Evolutionary conservation across 2,797 vertebrate genomes (phyloP).

Genomic region (Telmatherina bonti): DNA sequence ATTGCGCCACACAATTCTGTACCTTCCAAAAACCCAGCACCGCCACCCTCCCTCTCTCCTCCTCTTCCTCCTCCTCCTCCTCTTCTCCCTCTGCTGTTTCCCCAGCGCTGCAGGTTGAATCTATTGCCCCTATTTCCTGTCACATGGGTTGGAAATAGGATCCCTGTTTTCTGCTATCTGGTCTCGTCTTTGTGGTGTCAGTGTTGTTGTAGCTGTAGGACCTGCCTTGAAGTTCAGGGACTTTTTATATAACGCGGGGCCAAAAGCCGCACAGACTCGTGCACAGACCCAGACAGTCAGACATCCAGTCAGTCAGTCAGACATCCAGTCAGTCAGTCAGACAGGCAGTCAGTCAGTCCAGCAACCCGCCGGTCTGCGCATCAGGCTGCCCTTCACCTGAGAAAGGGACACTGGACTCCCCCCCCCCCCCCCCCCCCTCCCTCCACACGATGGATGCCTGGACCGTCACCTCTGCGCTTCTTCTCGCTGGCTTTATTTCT

Average conservation of each 20-base stretch:
- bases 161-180: conserved; percentile 82
- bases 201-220: conserved; percentile 57
- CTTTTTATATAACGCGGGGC: conserved; percentile 60
- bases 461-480: conserved; percentile 68
- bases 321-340: conserved; percentile 4
- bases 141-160: conserved; percentile 91
- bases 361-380: conserved; percentile 50
- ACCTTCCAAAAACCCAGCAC: conserved; percentile 36
- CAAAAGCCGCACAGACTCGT: conserved; percentile 31
- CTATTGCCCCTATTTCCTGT: conserved; percentile 87
- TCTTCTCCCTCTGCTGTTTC: conserved; percentile 34
- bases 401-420: conserved; percentile 22
- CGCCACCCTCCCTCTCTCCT: conserved; percentile 7
- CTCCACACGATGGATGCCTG: conserved; percentile 75
- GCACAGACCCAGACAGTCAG: conserved; percentile 35
- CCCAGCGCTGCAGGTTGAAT: conserved; percentile 82
- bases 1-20: conserved; percentile 44
- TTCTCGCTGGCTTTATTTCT: conserved; percentile 71
- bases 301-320: background rate
- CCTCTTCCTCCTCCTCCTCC: conserved; percentile 20
- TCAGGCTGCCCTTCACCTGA: conserved; percentile 76
- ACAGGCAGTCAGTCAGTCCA: conserved; percentile 11
- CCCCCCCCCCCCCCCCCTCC: no score
- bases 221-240: conserved; percentile 75
- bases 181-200: conserved; percentile 67